These are phyloP conservation scores for Acanthosoma haemorrhoidale DNA, from an alignment of 2,888 invertebrate genomes.

Conservation along the genomic window DNA sequence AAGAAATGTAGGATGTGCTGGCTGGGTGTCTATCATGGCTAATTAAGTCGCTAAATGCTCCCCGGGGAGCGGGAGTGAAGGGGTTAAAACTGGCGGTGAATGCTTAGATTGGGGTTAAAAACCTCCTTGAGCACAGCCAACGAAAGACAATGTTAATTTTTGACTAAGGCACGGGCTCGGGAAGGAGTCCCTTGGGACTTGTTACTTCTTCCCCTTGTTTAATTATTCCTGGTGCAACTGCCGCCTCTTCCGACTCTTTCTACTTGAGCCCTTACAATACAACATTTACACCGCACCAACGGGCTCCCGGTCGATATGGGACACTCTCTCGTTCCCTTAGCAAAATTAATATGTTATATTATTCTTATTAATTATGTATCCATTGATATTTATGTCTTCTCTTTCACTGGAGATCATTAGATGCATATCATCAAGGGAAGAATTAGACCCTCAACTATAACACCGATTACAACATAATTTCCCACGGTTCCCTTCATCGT, in stretches of 20 bases:
- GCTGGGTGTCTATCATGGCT: background rate
- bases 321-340: no score
- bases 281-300: constrained; percentile 16
- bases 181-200: constrained; percentile 20
- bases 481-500: no score
- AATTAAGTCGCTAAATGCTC: constrained; percentile 17
- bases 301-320: background rate
- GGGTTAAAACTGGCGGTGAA: background rate
- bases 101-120: background rate
- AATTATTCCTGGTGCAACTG: constrained; percentile 22
- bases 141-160: constrained; percentile 38
- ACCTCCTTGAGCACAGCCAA: background rate
- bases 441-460: no score
- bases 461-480: no score
- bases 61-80: background rate
- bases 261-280: background rate
- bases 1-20: background rate
- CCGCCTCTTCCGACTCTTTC: background rate
- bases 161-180: constrained; percentile 25
- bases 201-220: constrained; percentile 8
- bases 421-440: no score
- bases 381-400: no score
- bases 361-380: no score
- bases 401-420: no score
- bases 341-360: no score